These are phyloP conservation scores for Hanleya hanleyi DNA, from an alignment of 2,888 invertebrate species.

Conservation along the genomic window DNA sequence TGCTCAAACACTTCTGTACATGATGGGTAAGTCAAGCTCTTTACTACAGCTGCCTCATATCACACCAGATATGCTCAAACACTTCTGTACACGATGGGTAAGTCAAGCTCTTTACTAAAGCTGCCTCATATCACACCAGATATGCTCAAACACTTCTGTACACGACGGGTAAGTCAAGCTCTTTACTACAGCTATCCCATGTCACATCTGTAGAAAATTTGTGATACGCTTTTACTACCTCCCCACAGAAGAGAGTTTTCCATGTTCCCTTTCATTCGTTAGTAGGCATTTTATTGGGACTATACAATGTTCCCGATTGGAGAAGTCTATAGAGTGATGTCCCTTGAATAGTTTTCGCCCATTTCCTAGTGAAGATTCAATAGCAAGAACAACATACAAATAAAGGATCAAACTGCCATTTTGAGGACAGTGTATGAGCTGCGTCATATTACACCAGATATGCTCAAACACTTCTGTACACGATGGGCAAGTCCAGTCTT, in stretches of 20 bases:
- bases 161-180: conserved; percentile 84
- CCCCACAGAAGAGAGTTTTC: too few species aligned
- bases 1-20: conserved; percentile 75
- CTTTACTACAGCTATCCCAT: conserved; percentile 94
- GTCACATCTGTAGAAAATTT: conserved; percentile 83
- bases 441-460: conserved; percentile 93
- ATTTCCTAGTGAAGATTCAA: too few species aligned
- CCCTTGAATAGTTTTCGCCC: too few species aligned
- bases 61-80: conserved; percentile 84
- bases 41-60: conserved; percentile 95
- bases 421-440: too few species aligned
- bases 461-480: conserved; percentile 75
- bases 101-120: conserved; percentile 93
- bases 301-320: too few species aligned
- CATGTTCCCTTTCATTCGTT: too few species aligned
- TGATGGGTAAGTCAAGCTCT: conserved; percentile 96
- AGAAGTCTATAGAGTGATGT: too few species aligned
- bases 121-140: conserved; percentile 95
- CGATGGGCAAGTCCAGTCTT: conserved; percentile 88
- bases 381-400: too few species aligned
- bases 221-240: too few species aligned
- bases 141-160: conserved; percentile 76
- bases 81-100: conserved; percentile 79
- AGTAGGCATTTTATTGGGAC: too few species aligned
- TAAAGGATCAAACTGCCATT: too few species aligned